Percentiles rank a stretch among this genome's conserved stretches.
Evolutionary conservation across 1,140 invertebrate genomes (phyloP).

Genomic region (Carposina sasakii): DNA sequence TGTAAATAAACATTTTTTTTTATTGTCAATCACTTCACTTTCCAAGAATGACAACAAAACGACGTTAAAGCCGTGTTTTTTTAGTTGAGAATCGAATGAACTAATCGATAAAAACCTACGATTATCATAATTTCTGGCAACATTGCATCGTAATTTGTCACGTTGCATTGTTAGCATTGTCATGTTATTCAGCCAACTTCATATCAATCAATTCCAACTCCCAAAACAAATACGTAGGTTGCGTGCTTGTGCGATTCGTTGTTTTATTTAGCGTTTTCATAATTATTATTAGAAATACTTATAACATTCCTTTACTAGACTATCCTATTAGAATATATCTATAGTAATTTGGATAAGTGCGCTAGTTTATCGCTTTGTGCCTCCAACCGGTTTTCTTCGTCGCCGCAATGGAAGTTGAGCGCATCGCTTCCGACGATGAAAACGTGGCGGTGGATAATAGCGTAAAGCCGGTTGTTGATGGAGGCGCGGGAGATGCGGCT

Average conservation of each 20-base stretch:
- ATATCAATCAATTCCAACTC: slow-evolving; percentile 49
- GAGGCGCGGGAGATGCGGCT: slow-evolving; percentile 46
- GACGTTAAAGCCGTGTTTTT: too few species aligned
- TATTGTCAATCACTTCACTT: too few species aligned
- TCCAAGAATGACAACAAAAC: too few species aligned
- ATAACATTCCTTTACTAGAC: slow-evolving; percentile 15
- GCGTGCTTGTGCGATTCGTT: slow-evolving; percentile 32
- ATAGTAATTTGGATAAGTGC: slow-evolving; percentile 7
- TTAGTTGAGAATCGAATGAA: too few species aligned
- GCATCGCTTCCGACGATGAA: slow-evolving; percentile 55
- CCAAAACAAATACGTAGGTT: slow-evolving; percentile 63
- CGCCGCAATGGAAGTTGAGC: slow-evolving; percentile 63
- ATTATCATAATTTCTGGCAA: too few species aligned
- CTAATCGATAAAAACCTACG: too few species aligned
- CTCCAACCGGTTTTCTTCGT: slow-evolving; percentile 33
- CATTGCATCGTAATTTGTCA: too few species aligned
- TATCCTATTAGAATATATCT: slow-evolving; percentile 12
- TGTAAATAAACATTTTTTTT: too few species aligned
- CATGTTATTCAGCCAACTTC: slow-evolving; percentile 67
- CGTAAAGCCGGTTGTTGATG: slow-evolving; percentile 42
- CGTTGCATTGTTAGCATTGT: slow-evolving; percentile 45
- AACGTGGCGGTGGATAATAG: slow-evolving; percentile 61
- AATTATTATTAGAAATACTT: slow-evolving; percentile 9
- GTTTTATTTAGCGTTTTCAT: slow-evolving; percentile 24
- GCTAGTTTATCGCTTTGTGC: neutral